Conservation (phyloP, 23 tunicate species). For the Trididemnum miniatum region DNA sequence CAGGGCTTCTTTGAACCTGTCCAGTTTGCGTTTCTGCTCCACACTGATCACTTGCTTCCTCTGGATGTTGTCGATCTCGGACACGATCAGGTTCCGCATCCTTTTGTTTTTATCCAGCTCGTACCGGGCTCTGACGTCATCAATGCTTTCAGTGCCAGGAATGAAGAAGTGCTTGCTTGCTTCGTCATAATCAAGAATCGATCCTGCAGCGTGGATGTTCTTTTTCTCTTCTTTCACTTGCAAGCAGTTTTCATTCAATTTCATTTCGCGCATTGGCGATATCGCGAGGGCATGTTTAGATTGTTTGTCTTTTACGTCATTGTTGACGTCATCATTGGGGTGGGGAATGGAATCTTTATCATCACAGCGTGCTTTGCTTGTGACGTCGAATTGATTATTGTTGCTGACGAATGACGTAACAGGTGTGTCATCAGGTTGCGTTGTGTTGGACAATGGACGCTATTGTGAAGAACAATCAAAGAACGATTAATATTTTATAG, state of each 20-base stretch:
- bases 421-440: neutral
- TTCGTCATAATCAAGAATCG: neutral
- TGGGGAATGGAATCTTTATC: neutral
- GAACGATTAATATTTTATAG: no score
- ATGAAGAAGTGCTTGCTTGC: neutral
- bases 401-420: neutral
- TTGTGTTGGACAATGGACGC: neutral
- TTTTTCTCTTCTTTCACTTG: neutral
- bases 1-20: conserved; percentile 47
- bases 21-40: conserved; percentile 53
- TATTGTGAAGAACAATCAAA: conserved; percentile 2
- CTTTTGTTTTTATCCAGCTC: neutral
- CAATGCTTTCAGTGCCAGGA: no score
- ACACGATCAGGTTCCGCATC: conserved; percentile 31
- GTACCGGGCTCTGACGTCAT: neutral
- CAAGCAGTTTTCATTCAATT: neutral
- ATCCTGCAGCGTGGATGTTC: neutral
- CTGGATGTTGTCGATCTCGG: conserved; percentile 50
- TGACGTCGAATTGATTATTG: neutral
- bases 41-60: conserved; percentile 30
- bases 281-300: neutral
- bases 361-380: neutral
- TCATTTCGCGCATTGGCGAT: neutral
- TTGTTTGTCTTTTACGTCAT: neutral
- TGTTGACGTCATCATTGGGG: neutral